Base-by-base conservation (phyloP, 2,888 invertebrate species). In the Caradrina kadenii region DNA sequence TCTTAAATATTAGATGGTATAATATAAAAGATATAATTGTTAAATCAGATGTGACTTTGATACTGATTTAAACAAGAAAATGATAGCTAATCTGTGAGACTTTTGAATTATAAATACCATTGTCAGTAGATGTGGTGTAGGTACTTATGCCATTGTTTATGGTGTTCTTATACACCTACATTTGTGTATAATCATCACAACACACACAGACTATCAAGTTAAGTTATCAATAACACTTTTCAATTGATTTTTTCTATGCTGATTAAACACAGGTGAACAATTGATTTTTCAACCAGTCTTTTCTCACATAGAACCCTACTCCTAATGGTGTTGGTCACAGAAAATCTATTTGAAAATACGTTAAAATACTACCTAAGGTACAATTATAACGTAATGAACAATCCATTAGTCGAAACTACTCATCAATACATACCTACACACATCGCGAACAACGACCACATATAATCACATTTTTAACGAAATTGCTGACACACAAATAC, bases 401-500 rank as follows among this genome's bases (percentile, higher is more conserved):
- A 65, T 71, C 64, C 52, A 52, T 52, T 64, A 60, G 8, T 66
- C 58, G 52, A 59, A 69, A 69, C 70, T 63, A 63, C 54, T 72
- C 50, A 26, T 39, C 54, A 54, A 77, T 85, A 90, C 89, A 69
- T 90, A 92, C 92, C 90, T 85, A 88, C 63, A 78, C 50, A 79
- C 91, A 91, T 90, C 79, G 80, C 86, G 65, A 70, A 71, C 49
- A 48, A 62, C 60, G 66, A 56, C 53, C 73, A 54, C 73, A 73
- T 67, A 83, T 85, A 90, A 76, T 86, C 85, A 90, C 90, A 91
- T 92, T 91, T 83, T 91, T 87, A 82, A 85, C 79, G 69, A 80
- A 88, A 92, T 92, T 91, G 82, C 89, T 93, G 91, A 94, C 93
- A 89, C 82, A 92, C 87, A 87, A 86, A 83, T 80, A 84, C 85